These are phyloP conservation scores for Turritopsis rubra DNA, from an alignment of 30 jellyfish, hydroid and myxozoan species.

Conservation along the genomic window DNA sequence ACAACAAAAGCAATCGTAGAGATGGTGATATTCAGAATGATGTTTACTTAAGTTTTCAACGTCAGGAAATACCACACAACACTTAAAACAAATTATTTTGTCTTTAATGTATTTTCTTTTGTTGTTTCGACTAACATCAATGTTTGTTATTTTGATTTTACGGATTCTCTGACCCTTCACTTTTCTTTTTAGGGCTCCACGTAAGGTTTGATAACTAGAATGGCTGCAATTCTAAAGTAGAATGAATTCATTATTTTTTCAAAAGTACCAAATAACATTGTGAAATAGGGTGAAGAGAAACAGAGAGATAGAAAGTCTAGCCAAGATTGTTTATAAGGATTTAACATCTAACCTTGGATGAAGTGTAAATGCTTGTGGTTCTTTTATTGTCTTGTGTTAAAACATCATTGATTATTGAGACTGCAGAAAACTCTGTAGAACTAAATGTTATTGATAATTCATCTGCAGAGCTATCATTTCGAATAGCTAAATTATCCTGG, in stretches of 20 bases:
- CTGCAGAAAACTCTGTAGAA: not conserved
- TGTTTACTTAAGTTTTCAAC: not conserved
- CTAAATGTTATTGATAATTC: not conserved
- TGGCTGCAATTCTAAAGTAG: not conserved
- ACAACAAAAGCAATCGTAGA: not conserved
- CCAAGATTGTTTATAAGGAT: too few species aligned
- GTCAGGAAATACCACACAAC: not conserved
- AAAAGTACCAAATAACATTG: not conserved
- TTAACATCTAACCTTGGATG: not conserved
- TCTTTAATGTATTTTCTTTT: not conserved
- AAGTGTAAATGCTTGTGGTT: not conserved
- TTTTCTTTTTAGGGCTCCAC: not conserved
- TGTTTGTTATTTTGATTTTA: not conserved
- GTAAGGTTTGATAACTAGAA: too few species aligned
- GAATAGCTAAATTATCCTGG: too few species aligned
- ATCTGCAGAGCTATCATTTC: not conserved
- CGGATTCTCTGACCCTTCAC: not conserved
- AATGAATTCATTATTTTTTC: too few species aligned
- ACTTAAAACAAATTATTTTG: not conserved
- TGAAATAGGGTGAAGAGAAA: not conserved
- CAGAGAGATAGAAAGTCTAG: too few species aligned
- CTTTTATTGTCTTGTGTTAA: not conserved
- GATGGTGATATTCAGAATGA: not conserved
- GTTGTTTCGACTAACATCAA: not conserved
- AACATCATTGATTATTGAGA: not conserved